Base-by-base conservation (phyloP, 1,140 invertebrate species). In the Prorops nasuta region DNA sequence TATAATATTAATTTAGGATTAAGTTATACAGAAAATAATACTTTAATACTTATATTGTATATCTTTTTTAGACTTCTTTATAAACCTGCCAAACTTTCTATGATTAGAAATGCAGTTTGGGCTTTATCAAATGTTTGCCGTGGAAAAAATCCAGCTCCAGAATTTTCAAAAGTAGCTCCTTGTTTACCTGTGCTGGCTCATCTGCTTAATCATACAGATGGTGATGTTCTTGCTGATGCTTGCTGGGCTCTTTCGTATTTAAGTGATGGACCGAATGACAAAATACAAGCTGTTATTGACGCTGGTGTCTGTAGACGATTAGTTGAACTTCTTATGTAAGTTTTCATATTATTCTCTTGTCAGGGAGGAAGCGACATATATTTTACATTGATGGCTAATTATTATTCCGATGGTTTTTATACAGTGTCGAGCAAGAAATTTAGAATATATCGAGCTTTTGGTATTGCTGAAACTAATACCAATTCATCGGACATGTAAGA, bases 51-150 rank as follows among this genome's bases (percentile, higher is more conserved):
- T n/a, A n/a, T 3, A 15, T 35, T 14, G 16, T 35, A 12, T 36
- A 35, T 42, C 56, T 47, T 52, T 78, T 79, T 41, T 64, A 94
- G 92, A 64, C 82, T 96, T 36, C 77, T 97, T 48, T 88, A 86
- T 58, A 93, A 91, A 77, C 83, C 86, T 14, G 84, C 84, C 18
- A 84, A 90, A 59, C 76, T 98, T 49, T 91, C 94, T 2, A 95
- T 97, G 92, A 92, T 87, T 21, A 84, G 95, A 50, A 98, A 98
- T 79, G 94, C 93, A n/a, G 95, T 98, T 4, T 98, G 96, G 96
- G 92, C 94, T 49, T 74, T 98, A 22, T 97, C 94, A 31, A 98
- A 98, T 79, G 78, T 98, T 38, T 98, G 96, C 73, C 83, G 96
- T 68, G 96, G 95, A 8, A 98, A 98, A 80, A 96, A 90, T 80